These are phyloP conservation scores for Sinopyrophorus schimmeli DNA, from an alignment of 2,888 invertebrate species.

Conservation along the genomic window DNA sequence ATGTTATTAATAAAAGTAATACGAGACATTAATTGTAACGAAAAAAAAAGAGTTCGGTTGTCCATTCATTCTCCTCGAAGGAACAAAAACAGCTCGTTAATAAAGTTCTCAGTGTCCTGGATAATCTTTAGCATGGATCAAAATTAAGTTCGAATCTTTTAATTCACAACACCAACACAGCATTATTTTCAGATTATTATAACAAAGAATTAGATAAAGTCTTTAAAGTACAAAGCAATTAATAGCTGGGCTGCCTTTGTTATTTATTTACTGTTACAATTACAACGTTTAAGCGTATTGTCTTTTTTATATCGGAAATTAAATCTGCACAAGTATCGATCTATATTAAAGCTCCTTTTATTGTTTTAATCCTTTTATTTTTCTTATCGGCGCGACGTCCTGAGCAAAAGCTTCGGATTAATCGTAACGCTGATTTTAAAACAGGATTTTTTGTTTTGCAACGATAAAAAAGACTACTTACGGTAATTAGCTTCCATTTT, in stretches of 20 bases:
- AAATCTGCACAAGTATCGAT: no score
- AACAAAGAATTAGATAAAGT: slow-evolving; percentile 34
- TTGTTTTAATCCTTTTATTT: no score
- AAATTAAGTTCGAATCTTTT: slow-evolving; percentile 22
- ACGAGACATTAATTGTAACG: no score
- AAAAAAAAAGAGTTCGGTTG: no score
- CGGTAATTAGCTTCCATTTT: no score
- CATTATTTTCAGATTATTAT: slow-evolving; percentile 33
- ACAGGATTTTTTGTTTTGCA: no score
- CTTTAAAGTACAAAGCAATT: slow-evolving; percentile 35
- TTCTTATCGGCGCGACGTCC: slow-evolving; percentile 3
- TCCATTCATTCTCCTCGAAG: no score
- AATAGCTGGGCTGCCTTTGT: slow-evolving; percentile 28
- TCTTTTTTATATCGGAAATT: slow-evolving; percentile 17
- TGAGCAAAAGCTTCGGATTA: not conserved
- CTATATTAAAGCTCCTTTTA: no score
- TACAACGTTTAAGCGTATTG: slow-evolving; percentile 11
- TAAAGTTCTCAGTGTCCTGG: slow-evolving; percentile 13
- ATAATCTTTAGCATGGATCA: slow-evolving; percentile 7
- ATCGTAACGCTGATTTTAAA: not conserved
- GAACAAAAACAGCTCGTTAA: slow-evolving; percentile 16
- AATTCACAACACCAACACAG: slow-evolving; percentile 33
- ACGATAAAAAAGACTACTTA: no score
- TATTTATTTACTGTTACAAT: slow-evolving; percentile 26
- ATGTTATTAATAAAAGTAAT: no score